Base-by-base conservation (phyloP, 1,140 invertebrate genomes). In the Physella acuta region DNA sequence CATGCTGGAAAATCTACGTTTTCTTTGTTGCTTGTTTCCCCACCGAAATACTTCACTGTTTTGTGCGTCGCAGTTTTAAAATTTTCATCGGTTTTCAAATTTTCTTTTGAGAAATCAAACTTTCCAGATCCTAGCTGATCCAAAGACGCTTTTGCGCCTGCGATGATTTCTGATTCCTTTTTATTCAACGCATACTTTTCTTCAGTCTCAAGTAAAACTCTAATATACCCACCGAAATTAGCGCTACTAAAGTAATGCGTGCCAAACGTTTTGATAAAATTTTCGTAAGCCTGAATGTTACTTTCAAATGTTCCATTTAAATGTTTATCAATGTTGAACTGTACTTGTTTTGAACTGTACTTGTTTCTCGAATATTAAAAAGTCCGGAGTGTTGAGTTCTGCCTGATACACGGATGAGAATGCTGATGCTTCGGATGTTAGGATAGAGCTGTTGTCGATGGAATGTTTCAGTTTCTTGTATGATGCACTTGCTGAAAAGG, bases 401-500 rank as follows among this genome's bases (percentile, higher is more conserved):
- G 39, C 39, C 20, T 44, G 8, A 8, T 11, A 20, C 20, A 20
- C 39, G 20, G 39, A 44, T 44, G 8, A 8, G 20, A 44, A 44
- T 11, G 39, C 20, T 8, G 8, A 8, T 20, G 66, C 52, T 3
- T 59, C 31, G 28, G 56, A 51, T 16, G 59, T 61, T 37, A 2
- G 66, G 17, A 33, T 39, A 11, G 62, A 66, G 3, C 52, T 28
- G 56, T 68, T 67, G 26, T 31, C 55, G 28, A 71, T 53, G 39
- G 70, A 61, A 34, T 71, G 30, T 36, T 71, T 52, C 63, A 71
- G 66, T 11, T 28, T 52, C 14, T 28, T 55, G 63, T 67, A 73
- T 26, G 72, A 71, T 8, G 26, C 26, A 49, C 72, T 73, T 8
- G 58, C 53, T 1, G 72, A 73, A 36, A 74, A 74, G 28, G 37